Conservation (phyloP, 2,888 invertebrate genomes). For the Dione vanillae region DNA sequence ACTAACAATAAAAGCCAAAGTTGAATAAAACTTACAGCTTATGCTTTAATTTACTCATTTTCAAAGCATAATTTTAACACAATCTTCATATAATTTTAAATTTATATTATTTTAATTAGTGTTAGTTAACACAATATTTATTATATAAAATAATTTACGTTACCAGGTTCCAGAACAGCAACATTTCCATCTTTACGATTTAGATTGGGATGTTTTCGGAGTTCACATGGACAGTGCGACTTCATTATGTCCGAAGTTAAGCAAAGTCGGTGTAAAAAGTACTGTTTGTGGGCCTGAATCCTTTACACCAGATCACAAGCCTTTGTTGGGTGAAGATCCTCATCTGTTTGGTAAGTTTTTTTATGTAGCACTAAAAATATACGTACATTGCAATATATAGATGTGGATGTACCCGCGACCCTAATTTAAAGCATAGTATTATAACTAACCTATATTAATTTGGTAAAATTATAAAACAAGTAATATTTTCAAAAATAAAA, state of each 20-base stretch:
- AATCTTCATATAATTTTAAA: no score
- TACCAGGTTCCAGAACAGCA: constrained; percentile 88
- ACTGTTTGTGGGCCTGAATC: constrained; percentile 96
- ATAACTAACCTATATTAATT: no score
- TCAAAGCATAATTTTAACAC: no score
- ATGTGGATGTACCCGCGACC: no score
- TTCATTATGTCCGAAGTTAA: constrained; percentile 89
- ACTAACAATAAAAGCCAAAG: no score
- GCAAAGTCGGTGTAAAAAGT: constrained; percentile 90
- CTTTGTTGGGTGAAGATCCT: constrained; percentile 91
- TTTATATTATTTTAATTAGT: no score
- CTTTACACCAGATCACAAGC: constrained; percentile 96
- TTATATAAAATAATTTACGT: not conserved
- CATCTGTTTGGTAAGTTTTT: constrained; percentile 79
- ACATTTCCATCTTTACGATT: constrained; percentile 92
- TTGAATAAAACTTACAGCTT: no score
- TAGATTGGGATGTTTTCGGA: constrained; percentile 94
- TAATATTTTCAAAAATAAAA: no score
- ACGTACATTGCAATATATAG: not conserved
- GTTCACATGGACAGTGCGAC: constrained; percentile 89
- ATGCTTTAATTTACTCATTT: no score
- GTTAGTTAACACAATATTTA: not conserved
- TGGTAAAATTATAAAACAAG: no score
- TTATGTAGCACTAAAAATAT: not conserved
- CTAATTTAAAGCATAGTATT: no score